Base-by-base conservation (phyloP, 2,797 vertebrate species). In the Lutjanus argentimaculatus region DNA sequence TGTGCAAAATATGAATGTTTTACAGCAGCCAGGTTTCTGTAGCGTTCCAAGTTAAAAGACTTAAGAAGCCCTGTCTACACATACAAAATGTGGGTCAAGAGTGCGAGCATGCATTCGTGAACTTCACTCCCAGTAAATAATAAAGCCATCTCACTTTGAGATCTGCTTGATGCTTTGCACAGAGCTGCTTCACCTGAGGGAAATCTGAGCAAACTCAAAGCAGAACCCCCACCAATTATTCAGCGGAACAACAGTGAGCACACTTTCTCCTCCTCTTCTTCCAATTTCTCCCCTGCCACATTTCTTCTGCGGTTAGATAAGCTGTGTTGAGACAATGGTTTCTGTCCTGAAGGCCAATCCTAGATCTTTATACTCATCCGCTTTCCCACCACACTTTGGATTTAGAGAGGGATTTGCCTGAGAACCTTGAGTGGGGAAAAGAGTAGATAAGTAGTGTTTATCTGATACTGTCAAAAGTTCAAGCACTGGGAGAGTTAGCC, bases 391-490 rank as follows among this genome's bases (percentile, higher is more conserved):
- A 77, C 76, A 70, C 55, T 67, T 7, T 78, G 83, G 80, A 83
- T 77, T 91, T 85, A 79, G 25, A 82, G 56, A 70, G 40, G 72
- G 85, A 87, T 91, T 91, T 87, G 66, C 62, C 16, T 67, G 48
- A 85, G 84, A 75, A 82, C 80, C 70, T 48, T 22, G 21, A 90
- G 77, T 78, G 70, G 78, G 52, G 51, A 71, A 84, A 61, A 52
- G 57, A 72, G 64, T 4, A 63, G 81, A 86, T 88, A 87, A 86
- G 72, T 65, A 10, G 53, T 52, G 55, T 82, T 88, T 85, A 91
- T 92, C 87, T 87, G 85, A 89, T 86, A 68, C 69, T 83, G 77
- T 86, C 63, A 67, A 83, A 83, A 30, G 83, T 84, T 88, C 61
- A 79, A 63, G 80, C 76, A 21, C 61, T 72, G 75, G 55, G 74